These are phyloP conservation scores for Boleophthalmus pectinirostris DNA, from an alignment of 2,113 vertebrate genomes.

Conservation along the genomic window DNA sequence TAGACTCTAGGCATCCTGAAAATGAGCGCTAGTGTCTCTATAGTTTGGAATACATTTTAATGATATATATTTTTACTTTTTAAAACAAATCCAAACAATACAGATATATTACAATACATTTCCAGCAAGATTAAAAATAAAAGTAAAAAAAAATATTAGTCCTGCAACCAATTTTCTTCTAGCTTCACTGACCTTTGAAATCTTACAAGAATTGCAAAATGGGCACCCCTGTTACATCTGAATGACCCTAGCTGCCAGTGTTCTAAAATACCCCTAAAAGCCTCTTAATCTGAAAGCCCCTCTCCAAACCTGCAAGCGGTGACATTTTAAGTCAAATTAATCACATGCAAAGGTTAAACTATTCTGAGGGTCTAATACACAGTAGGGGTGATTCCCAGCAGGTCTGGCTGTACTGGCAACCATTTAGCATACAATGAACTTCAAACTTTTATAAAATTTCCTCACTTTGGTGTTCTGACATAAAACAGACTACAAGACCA, in stretches of 20 bases:
- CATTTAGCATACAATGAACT: conserved; percentile 9
- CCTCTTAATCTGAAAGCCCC: conserved; percentile 40
- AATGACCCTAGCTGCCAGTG: neutral
- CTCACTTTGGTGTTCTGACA: neutral
- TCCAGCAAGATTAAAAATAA: no score
- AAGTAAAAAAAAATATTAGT: no score
- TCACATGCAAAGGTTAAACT: conserved; percentile 55
- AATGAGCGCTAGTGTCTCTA: neutral
- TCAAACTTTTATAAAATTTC: neutral
- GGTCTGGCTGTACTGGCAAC: conserved; percentile 4
- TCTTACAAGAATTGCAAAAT: neutral
- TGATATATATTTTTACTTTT: no score
- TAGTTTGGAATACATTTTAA: neutral
- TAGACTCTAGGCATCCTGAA: conserved; percentile 37
- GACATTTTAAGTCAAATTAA: conserved; percentile 60
- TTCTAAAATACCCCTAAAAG: conserved; percentile 35
- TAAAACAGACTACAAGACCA: neutral
- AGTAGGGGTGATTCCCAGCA: conserved; percentile 19
- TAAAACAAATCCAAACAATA: no score
- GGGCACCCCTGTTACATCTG: neutral
- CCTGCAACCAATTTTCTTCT: no score
- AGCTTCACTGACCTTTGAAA: neutral
- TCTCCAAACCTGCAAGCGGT: conserved; percentile 29
- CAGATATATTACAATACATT: no score
- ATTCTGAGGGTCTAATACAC: conserved; percentile 36